Percentiles rank a stretch among this genome's conserved stretches.
Conservation (phyloP, 2,113 vertebrate species). For the Pimephales promelas region DNA sequence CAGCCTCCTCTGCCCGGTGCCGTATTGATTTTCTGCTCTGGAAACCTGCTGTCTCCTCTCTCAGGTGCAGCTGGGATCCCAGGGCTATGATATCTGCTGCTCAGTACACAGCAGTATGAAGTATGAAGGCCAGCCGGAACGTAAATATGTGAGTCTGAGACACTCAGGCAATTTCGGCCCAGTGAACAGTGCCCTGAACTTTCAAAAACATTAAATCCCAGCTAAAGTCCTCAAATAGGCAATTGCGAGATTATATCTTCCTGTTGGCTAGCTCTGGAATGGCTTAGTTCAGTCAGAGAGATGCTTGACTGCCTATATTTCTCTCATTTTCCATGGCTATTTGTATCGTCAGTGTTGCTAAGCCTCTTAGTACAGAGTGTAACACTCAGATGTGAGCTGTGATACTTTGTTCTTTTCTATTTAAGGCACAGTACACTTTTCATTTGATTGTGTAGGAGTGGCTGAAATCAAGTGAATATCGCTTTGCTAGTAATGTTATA, state of each 20-base stretch:
- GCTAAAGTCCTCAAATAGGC: background rate
- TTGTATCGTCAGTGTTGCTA: conserved; percentile 63
- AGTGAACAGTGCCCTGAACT: background rate
- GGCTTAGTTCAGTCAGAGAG: conserved; percentile 62
- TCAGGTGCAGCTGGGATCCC: conserved; percentile 57
- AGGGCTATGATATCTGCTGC: conserved; percentile 59
- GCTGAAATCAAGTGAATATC: conserved; percentile 40
- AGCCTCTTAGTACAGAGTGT: conserved; percentile 61
- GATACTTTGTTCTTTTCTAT: conserved; percentile 53
- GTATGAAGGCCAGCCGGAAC: conserved; percentile 49
- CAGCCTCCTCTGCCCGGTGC: conserved; percentile 58
- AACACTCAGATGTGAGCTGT: conserved; percentile 47
- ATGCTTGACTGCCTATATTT: conserved; percentile 60
- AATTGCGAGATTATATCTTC: background rate
- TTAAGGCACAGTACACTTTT: conserved; percentile 50
- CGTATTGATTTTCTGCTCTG: conserved; percentile 71
- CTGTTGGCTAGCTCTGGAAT: background rate
- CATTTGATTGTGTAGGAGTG: conserved; percentile 25
- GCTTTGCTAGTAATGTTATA: conserved; percentile 43
- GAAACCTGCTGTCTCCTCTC: conserved; percentile 60
- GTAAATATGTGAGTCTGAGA: conserved; percentile 47
- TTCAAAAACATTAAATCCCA: conserved; percentile 8
- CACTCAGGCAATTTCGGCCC: background rate
- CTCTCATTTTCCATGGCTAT: conserved; percentile 65
- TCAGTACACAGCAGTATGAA: conserved; percentile 54